Percentiles rank a stretch among this genome's conserved stretches.
phyloP scores from a whole-genome alignment of 2,113 vertebrate species.

The Phylloscopus whistleri region DNA sequence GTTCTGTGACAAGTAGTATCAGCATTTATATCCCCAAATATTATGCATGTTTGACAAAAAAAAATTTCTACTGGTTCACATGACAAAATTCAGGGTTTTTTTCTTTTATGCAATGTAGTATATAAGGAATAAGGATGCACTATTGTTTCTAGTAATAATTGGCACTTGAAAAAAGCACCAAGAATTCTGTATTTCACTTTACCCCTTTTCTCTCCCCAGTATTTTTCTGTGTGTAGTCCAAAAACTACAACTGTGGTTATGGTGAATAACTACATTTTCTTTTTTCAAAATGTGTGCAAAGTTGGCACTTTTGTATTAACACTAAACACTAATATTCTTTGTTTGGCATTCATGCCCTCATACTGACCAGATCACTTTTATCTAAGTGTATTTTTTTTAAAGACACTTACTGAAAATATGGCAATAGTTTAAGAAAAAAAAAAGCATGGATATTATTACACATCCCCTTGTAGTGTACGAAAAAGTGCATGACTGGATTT shows the following conservation, averaged over 20 bases:
- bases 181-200: conserved; percentile 55
- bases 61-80: conserved; percentile 64
- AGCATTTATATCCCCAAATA: conserved; percentile 71
- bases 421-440: conserved; percentile 77
- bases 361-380: conserved; percentile 79
- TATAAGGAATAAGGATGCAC: conserved; percentile 68
- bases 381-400: conserved; percentile 75
- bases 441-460: conserved; percentile 90
- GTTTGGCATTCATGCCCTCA: conserved; percentile 77
- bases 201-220: conserved; percentile 18
- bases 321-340: conserved; percentile 81
- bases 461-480: conserved; percentile 91
- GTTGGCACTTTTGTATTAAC: conserved; percentile 81
- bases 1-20: conserved; percentile 65
- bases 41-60: conserved; percentile 66
- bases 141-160: conserved; percentile 68
- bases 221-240: conserved; percentile 62
- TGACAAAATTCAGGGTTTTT: conserved; percentile 42
- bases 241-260: conserved; percentile 73
- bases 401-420: conserved; percentile 80
- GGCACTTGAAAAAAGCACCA: conserved; percentile 72
- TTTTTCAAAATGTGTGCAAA: conserved; percentile 83
- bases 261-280: conserved; percentile 75
- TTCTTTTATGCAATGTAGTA: conserved; percentile 59
- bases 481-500: conserved; percentile 96